phyloP scores from a whole-genome alignment of 2,113 vertebrate genomes.

The Hylia prasina region DNA sequence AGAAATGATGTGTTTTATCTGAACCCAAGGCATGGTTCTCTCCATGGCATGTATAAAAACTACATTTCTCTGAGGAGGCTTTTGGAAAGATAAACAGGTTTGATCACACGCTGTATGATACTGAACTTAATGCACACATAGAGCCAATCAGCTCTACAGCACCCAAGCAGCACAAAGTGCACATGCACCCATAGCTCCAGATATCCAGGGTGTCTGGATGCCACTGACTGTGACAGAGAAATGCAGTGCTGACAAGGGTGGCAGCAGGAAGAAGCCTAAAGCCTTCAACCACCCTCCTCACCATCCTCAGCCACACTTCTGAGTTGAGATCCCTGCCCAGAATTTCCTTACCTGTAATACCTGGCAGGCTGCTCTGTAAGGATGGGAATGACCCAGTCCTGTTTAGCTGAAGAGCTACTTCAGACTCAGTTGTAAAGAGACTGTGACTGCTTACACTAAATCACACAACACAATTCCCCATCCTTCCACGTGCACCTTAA shows the following conservation, averaged over 20 bases:
- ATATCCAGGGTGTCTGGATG: background rate
- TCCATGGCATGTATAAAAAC: background rate
- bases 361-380: background rate
- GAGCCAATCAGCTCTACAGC: background rate
- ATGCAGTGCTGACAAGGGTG: background rate
- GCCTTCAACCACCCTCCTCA: background rate
- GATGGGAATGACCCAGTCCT: background rate
- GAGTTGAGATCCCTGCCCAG: background rate
- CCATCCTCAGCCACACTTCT: background rate
- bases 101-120: background rate
- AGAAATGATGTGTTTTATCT: background rate
- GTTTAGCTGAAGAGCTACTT: background rate
- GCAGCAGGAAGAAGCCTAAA: background rate
- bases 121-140: fast-evolving
- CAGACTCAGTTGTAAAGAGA: background rate
- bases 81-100: background rate
- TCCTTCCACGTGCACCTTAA: background rate
- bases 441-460: background rate
- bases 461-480: background rate
- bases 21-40: background rate
- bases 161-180: background rate
- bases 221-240: background rate
- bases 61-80: background rate
- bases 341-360: background rate
- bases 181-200: background rate